Evolutionary conservation across 2,113 vertebrate genomes (phyloP), one percentile per base, ranked within the genome.

Genomic region (Setophaga petechia): DNA sequence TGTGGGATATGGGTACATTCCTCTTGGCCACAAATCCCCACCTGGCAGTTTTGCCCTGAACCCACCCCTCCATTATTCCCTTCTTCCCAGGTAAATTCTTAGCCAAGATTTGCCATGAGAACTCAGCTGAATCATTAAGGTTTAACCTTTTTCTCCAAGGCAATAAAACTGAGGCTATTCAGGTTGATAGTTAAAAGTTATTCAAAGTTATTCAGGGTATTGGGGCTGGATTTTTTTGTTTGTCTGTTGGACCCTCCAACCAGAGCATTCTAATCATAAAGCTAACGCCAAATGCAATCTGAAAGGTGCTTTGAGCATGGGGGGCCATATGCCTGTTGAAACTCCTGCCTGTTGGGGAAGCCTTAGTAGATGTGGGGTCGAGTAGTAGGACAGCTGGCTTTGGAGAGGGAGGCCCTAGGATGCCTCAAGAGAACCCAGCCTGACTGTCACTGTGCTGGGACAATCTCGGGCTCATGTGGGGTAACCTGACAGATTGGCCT

Each of bases 141-240:
- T 15, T 77, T 71, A 57, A 47, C 27, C 9, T 49, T 66, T 78
- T 83, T 58, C 27, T 83, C 30, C n/a, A 54, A 33, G 37, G 18
- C 27, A 82, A 15, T 49, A 57, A 72, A 31, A 44, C 18, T 12
- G 37, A 75, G 10, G 28, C 4, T 72, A 20, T 80, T 54, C 21
- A 59, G 8, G 28, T 46, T 87, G 17, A 44, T 39, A 57, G 9
- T 66, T 69, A 57, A 55, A 86, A 9, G 11, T 5, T 49, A 33
- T 73, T 78, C 23, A 9, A 44, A 39, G 9, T 73, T 68, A 59
- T 49, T 74, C 23, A 74, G 16, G 5, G 7, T 44, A 44, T 33
- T 63, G 0, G 15, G 15, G 7, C 35, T 76, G 20, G 19, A 0
- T 4, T n/a, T n/a, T 33, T 46, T 11, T 12, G 10, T 62, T 54